Evolutionary conservation across 2,888 invertebrate species (phyloP).

Genomic region (Apocheima hispidaria): DNA sequence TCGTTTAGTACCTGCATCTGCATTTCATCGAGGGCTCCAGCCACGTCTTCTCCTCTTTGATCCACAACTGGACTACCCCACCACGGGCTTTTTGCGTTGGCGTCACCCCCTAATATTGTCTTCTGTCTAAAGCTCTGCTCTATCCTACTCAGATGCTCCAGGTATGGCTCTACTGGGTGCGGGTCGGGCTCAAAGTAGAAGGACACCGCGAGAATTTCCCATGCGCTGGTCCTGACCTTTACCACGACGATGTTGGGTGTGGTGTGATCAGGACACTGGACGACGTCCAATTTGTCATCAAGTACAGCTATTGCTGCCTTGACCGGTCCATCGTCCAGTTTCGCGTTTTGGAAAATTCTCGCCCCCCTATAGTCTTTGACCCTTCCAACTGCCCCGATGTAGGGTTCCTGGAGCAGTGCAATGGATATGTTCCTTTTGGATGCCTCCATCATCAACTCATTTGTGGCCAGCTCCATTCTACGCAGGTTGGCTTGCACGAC

Average conservation of each 20-base stretch:
- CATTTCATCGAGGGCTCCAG: too few relatives aligned
- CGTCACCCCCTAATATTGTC: too few relatives aligned
- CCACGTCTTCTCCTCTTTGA: too few relatives aligned
- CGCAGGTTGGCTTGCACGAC: neutral
- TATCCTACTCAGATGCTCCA: conserved; percentile 22
- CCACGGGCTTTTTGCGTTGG: too few relatives aligned
- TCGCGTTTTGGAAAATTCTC: neutral
- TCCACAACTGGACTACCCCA: too few relatives aligned
- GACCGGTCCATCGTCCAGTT: conserved; percentile 5
- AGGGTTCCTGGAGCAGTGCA: conserved; percentile 1
- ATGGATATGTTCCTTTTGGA: neutral
- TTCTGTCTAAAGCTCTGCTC: conserved; percentile 12
- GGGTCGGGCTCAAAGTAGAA: conserved; percentile 35
- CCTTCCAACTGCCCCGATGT: neutral
- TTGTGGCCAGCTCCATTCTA: neutral
- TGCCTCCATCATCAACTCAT: neutral
- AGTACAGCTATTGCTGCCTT: conserved; percentile 22
- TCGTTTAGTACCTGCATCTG: too few relatives aligned
- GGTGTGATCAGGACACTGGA: conserved; percentile 1
- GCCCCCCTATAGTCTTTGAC: neutral
- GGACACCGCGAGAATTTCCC: conserved; percentile 33
- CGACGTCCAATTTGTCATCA: conserved; percentile 15
- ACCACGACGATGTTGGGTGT: conserved; percentile 31
- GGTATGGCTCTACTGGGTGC: conserved; percentile 31
- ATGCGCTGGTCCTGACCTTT: conserved; percentile 21